A percentile compares a stretch with the other conserved stretches of the same genome.
Evolutionary conservation across 2,888 invertebrate species (phyloP).

Genomic region (Esperia sulphurella): DNA sequence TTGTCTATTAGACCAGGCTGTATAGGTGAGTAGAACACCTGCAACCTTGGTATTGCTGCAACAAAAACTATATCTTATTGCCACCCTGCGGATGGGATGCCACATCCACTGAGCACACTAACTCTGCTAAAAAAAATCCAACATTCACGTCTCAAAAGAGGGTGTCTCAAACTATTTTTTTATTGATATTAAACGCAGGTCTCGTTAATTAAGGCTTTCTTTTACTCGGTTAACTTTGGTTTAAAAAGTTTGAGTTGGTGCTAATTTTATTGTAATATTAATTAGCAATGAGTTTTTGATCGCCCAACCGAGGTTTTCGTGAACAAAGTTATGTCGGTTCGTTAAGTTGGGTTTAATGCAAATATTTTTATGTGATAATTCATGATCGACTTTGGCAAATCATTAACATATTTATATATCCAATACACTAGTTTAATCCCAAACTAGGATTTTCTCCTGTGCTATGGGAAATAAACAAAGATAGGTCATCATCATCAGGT

Average conservation of each 20-base stretch:
- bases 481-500: no score
- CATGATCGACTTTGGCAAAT: no score
- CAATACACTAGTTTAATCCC: no score
- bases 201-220: slow-evolving; percentile 73
- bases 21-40: no score
- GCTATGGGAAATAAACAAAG: no score
- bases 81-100: neutral
- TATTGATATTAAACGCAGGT: slow-evolving; percentile 70
- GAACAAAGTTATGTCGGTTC: neutral
- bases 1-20: no score
- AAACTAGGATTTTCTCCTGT: no score
- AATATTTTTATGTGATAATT: no score
- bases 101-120: slow-evolving; percentile 18
- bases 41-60: no score
- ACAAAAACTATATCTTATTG: no score
- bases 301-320: slow-evolving; percentile 30
- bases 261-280: slow-evolving; percentile 60
- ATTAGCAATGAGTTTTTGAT: slow-evolving; percentile 66
- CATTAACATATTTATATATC: no score
- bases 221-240: slow-evolving; percentile 53
- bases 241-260: slow-evolving; percentile 35
- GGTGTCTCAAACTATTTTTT: slow-evolving; percentile 72
- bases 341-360: no score
- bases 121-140: slow-evolving; percentile 20
- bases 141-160: slow-evolving; percentile 36